phyloP scores from a whole-genome alignment of 2,888 invertebrate genomes.

The Phasia obesa region DNA sequence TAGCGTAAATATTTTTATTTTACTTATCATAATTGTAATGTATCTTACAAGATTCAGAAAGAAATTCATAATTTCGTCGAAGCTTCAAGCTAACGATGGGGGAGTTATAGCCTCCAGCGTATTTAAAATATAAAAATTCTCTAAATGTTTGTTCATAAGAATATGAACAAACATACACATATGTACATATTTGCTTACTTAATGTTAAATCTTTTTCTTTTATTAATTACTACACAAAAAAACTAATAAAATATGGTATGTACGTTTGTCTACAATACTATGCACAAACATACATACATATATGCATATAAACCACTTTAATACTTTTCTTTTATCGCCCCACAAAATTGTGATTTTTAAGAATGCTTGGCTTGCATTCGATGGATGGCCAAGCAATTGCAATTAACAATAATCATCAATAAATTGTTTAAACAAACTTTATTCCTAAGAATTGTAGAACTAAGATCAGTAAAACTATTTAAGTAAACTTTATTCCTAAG shows the following conservation, averaged over 20 bases:
- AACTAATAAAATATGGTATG: neutral
- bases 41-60: neutral
- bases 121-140: slow-evolving; percentile 7
- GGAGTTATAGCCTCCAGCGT: slow-evolving; percentile 6
- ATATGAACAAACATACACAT: slow-evolving; percentile 4
- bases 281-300: slow-evolving; percentile 3
- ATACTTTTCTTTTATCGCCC: neutral
- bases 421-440: no score
- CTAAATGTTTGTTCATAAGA: slow-evolving; percentile 2
- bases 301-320: neutral
- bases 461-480: no score
- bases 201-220: neutral
- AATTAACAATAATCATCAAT: no score
- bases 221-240: neutral
- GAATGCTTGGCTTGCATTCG: no score
- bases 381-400: no score
- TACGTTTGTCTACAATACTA: neutral
- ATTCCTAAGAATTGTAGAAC: no score
- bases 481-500: no score
- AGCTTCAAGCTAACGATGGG: slow-evolving; percentile 7
- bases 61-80: slow-evolving; percentile 9
- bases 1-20: neutral
- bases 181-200: neutral
- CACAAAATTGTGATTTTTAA: neutral
- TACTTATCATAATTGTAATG: slow-evolving; percentile 9